Evolutionary conservation across 2,797 vertebrate genomes (phyloP), one percentile per base, ranked within the genome.

Genomic region (Sebastes aleutianus): DNA sequence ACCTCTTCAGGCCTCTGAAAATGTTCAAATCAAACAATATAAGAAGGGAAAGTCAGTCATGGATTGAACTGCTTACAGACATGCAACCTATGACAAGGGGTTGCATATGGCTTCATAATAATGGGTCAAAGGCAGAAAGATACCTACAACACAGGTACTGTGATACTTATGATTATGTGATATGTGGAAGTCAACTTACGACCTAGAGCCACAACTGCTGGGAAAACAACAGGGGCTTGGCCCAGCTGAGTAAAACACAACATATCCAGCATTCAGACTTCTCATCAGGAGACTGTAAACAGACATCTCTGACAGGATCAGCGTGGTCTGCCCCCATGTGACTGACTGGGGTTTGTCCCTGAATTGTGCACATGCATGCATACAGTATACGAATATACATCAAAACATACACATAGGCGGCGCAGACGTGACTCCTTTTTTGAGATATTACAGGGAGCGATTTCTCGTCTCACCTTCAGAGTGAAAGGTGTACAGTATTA

Each of bases 391-490:
- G 10, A 31, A 47, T 43, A 65, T 31, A 32, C 9, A 61, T 63
- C 16, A 14, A n/a, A 31, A 29, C 65, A 72, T 8, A 69, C 34
- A 73, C 26, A 54, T 4, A 31, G 3, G 70, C n/a, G 67, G 61
- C 31, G 57, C 61, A 53, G 50, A 81, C 29, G 6, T 76, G 36
- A 31, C 56, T 26, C 67, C 20, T 72, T 43, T 47, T 85, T 66
- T 67, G 4, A 58, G 58, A 53, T 53, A 70, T 70, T 78, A 67
- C 32, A n/a, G 84, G 79, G 82, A 87, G 14, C 18, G 8, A 71
- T 87, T 87, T 86, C 83, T 80, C 34, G 13, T 81, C 80, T 88
- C 83, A 81, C 86, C 88, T 88, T 88, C 86, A 73, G 73, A 91
- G 83, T 73, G 79, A 93, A 82, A 88, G 80, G 70, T 75, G 39